Evolutionary conservation across 2,888 invertebrate species (phyloP), one percentile per base, ranked within the genome.

Genomic region (Isotomurus palustris): DNA sequence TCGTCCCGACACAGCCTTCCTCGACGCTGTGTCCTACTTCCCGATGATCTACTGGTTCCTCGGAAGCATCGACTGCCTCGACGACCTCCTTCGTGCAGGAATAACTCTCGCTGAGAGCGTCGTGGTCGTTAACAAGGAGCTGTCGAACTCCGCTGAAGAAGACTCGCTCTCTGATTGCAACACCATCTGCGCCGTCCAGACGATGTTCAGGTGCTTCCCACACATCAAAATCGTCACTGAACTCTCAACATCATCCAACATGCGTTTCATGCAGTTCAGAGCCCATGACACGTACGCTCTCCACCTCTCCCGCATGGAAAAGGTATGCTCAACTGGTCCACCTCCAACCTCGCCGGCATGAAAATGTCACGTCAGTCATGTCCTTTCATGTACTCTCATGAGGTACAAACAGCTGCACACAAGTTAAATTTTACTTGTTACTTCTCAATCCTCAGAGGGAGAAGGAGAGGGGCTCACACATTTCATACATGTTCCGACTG

Each of bases 1-100:
- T 58, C 79, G 90, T 71, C 95, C 94, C 35, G 88, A 91, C 74
- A 85, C 88, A 71, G 90, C 91, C 44, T 97, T 97, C 76, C 80
- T 96, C 67, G 96, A 97, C 75, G 88, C 95, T 6, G 86, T 97
- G 69, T 91, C 94, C 27, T 94, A 92, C 77, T 97, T 97, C 78
- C 97, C 97, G 36, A 79, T 96, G 73, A 90, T 97, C 27, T 97
- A 96, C 76, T 97, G 96, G 96, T 96, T 96, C 93, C 80, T 88
- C 55, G 97, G 97, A 45, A 89, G 91, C 21, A 95, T 97, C 71
- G 95, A 96, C 41, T 64, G 64, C 29, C 80, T 97, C 74, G 97
- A 97, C 76, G 94, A 95, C 77, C 80, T 96, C 60, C 80, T 96
- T 66, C 82, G 91, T 51, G 95, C 96, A 45, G 97, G 97, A 45